phyloP scores from a whole-genome alignment of 2,888 invertebrate genomes.

The Silvanus unidentatus region DNA sequence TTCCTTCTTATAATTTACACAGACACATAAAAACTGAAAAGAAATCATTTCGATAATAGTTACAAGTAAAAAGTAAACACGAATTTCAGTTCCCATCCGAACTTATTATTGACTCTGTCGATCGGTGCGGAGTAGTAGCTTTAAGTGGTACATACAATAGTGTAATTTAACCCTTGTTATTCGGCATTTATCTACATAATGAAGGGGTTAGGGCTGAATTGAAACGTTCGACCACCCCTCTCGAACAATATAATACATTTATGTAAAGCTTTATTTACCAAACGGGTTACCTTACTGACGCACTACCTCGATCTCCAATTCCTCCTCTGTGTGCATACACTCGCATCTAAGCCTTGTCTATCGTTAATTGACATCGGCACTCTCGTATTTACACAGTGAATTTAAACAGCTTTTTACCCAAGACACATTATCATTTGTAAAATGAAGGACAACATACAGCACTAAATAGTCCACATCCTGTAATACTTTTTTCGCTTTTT shows the following conservation, averaged over 20 bases:
- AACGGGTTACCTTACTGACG: constrained; percentile 7
- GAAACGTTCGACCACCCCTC: constrained; percentile 18
- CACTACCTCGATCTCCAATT: not conserved
- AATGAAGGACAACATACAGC: too few species aligned
- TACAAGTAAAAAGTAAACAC: too few species aligned
- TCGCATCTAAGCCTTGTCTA: too few species aligned
- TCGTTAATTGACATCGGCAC: too few species aligned
- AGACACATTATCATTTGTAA: too few species aligned
- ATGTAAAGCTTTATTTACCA: constrained; percentile 3
- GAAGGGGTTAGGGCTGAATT: constrained; percentile 28
- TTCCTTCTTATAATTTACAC: too few species aligned
- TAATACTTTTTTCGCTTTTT: too few species aligned
- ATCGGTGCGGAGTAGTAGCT: constrained; percentile 18
- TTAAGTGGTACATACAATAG: constrained; percentile 34
- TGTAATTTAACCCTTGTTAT: constrained; percentile 42
- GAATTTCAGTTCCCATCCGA: constrained; percentile 16
- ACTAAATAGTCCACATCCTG: too few species aligned
- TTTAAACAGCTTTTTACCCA: too few species aligned
- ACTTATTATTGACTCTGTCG: constrained; percentile 7
- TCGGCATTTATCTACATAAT: constrained; percentile 35
- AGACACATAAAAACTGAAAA: too few species aligned
- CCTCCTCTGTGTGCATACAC: too few species aligned
- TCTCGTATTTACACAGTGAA: too few species aligned
- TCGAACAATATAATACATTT: constrained; percentile 2
- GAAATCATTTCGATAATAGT: constrained; percentile 3